A percentile compares a stretch with the other conserved stretches of the same genome.
Conservation (phyloP, 2,113 vertebrate species). For the Megatriorchis doriae region DNA sequence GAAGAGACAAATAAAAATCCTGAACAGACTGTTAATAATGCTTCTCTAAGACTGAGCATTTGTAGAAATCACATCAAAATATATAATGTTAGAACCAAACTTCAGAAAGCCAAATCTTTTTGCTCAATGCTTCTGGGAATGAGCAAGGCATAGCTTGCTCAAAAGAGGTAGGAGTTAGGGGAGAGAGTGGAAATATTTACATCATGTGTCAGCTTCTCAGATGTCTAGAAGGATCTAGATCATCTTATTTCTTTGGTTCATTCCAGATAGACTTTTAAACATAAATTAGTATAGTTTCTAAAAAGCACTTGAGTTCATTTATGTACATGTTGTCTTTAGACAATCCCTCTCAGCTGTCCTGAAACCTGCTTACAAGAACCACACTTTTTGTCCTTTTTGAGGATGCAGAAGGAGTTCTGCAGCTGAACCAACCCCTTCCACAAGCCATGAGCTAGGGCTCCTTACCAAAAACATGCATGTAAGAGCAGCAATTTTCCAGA, state of each 20-base stretch:
- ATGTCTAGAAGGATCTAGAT: not conserved
- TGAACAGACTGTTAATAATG: not conserved
- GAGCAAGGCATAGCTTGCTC: not conserved
- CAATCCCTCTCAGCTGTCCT: not conserved
- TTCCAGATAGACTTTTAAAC: not conserved
- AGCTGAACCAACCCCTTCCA: not conserved
- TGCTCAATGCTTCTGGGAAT: not conserved
- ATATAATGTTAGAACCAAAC: not conserved
- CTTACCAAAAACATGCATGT: accelerated
- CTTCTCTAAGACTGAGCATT: not conserved
- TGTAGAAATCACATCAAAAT: not conserved
- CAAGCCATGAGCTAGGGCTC: not conserved
- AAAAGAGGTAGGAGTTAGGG: not conserved
- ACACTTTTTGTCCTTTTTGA: not conserved
- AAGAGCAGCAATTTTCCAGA: not conserved
- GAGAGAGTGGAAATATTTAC: not conserved
- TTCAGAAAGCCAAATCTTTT: not conserved
- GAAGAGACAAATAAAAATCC: not conserved
- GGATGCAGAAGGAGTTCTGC: not conserved
- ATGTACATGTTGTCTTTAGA: not conserved
- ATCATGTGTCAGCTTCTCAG: not conserved
- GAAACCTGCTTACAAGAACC: not conserved
- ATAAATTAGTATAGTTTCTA: not conserved
- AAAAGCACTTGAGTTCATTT: not conserved
- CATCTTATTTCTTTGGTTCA: not conserved